These are phyloP conservation scores for Rhabdophis nuchalis DNA, from an alignment of 2,797 vertebrate genomes.

Conservation along the genomic window DNA sequence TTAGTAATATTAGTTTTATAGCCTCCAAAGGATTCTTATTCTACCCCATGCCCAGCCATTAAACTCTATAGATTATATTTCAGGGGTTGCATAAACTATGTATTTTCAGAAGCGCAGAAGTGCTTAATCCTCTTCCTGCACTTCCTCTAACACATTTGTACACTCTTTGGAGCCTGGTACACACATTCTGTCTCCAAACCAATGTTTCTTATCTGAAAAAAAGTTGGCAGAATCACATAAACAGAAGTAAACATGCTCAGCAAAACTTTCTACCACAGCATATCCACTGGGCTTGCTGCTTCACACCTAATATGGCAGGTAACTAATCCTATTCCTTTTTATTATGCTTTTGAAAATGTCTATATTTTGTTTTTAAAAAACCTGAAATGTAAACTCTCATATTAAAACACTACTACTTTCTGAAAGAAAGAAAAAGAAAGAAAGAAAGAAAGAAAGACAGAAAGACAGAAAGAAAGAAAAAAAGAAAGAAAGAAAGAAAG, in stretches of 20 bases:
- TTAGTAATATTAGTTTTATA: neutral
- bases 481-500: too few species aligned
- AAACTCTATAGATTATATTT: neutral
- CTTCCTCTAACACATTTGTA: neutral
- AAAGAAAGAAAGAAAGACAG: too few species aligned
- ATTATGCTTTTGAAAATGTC: neutral
- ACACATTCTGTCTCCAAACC: too few species aligned
- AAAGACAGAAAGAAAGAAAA: too few species aligned
- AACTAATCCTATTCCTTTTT: neutral
- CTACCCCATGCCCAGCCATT: neutral
- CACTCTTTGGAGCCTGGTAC: neutral
- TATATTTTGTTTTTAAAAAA: too few species aligned
- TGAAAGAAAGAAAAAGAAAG: too few species aligned
- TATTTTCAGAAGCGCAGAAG: neutral
- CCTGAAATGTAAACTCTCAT: too few species aligned
- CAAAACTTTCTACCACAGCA: neutral
- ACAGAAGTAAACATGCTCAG: neutral
- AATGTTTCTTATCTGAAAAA: neutral
- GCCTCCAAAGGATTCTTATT: neutral
- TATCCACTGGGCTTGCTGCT: neutral
- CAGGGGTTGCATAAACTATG: neutral
- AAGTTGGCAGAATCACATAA: neutral
- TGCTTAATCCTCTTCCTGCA: neutral
- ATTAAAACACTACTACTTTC: too few species aligned
- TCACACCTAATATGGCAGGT: neutral